Evolutionary conservation across 2,888 invertebrate species (phyloP).

Genomic region (Harpagoxenus sublaevis): DNA sequence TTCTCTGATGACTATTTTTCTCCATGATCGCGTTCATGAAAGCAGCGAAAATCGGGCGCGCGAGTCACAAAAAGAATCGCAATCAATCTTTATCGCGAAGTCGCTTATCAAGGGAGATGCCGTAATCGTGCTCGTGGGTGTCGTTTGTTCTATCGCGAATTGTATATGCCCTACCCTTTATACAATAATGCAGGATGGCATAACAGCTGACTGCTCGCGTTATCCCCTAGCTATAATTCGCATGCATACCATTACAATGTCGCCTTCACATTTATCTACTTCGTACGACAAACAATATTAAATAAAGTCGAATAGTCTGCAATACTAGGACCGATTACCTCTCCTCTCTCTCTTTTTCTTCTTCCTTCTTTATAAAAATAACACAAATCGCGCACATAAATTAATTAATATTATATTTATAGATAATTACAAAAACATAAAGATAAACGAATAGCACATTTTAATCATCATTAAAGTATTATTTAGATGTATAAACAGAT

Average conservation of each 20-base stretch:
- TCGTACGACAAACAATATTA: conserved; percentile 75
- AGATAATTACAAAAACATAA: not conserved
- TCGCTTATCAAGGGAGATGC: conserved; percentile 68
- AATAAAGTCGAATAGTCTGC: conserved; percentile 75
- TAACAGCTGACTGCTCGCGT: conserved; percentile 73
- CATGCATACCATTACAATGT: conserved; percentile 69
- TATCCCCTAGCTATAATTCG: conserved; percentile 72
- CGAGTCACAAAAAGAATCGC: conserved; percentile 52
- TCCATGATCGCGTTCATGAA: conserved; percentile 7
- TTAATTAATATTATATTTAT: not conserved
- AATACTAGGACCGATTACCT: conserved; percentile 70
- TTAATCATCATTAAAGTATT: not conserved
- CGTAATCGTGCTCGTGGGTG: conserved; percentile 64
- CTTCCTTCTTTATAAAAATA: not conserved
- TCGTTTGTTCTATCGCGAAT: conserved; percentile 72
- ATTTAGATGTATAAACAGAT: not conserved
- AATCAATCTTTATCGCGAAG: conserved; percentile 70
- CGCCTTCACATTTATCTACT: conserved; percentile 40
- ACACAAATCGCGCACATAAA: not conserved
- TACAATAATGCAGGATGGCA: conserved; percentile 41
- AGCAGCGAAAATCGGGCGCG: not conserved
- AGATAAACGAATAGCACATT: not conserved
- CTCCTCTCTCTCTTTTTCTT: not conserved
- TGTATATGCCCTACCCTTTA: conserved; percentile 57
- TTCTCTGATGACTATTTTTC: conserved; percentile 31